Evolutionary conservation across 2,113 vertebrate genomes (phyloP).

Genomic region (Chelonoidis abingdonii): DNA sequence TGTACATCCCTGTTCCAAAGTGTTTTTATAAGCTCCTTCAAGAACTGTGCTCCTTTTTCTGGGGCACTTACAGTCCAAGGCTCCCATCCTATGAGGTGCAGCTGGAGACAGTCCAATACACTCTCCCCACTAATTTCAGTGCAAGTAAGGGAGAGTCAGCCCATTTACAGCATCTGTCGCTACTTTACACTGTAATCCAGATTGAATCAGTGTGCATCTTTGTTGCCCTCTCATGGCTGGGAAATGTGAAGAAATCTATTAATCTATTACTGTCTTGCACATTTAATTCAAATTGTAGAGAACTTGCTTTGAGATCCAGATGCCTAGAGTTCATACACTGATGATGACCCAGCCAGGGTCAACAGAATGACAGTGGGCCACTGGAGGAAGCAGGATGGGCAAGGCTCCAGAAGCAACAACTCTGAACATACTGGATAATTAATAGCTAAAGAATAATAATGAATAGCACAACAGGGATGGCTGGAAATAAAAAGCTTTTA

Average conservation of each 20-base stretch:
- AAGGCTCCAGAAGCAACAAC: no score
- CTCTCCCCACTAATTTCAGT: rapidly evolving
- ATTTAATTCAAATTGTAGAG: background rate
- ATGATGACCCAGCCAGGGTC: background rate
- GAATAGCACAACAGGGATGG: rapidly evolving
- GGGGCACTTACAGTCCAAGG: background rate
- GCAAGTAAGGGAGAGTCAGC: rapidly evolving
- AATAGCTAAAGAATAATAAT: rapidly evolving
- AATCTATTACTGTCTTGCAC: background rate
- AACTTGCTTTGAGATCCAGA: background rate
- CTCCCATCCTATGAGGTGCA: background rate
- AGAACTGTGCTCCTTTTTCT: background rate
- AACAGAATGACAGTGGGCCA: background rate
- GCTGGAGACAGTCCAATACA: background rate
- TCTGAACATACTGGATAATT: background rate
- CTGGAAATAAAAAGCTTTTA: background rate
- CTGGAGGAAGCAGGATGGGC: background rate
- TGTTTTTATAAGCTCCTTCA: background rate
- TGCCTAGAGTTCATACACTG: background rate
- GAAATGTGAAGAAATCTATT: background rate
- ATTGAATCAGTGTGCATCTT: background rate
- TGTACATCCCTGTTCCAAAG: background rate
- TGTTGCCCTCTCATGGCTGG: background rate
- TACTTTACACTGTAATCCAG: background rate
- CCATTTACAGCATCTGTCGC: rapidly evolving